Base-by-base conservation (phyloP, 2,797 vertebrate genomes). In the Mycteria americana region DNA sequence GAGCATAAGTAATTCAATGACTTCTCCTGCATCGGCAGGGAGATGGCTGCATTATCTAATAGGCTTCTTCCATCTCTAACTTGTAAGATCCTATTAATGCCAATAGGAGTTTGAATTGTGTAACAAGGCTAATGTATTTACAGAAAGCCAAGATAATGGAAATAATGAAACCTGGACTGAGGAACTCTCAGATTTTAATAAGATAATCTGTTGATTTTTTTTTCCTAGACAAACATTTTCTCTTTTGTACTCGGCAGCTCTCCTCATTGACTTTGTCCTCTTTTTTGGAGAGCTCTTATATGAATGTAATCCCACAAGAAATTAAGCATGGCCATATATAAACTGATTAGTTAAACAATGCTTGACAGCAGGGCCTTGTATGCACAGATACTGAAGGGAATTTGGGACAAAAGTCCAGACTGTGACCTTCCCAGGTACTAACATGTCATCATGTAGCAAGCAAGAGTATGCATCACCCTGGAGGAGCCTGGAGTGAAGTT, bases 231-330 rank as follows among this genome's bases (percentile, higher is more conserved):
- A 67, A 85, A 68, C 18, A n/a, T 82, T 95, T 90, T 69, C 19
- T 78, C 53, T 79, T 82, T 54, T 89, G 7, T 90, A 60, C 51
- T 90, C 39, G 77, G 19, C 50, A 69, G 5, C 10, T 91, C 53
- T 88, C 68, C 75, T 92, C 68, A 45, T 54, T 92, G 86, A 95
- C 88, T 92, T 97, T 93, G 68, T 83, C 13, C 1, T 77, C 10
- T 22, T 35, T 53, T 65, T 83, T 53, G 0, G 45, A 82, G 33
- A 87, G 22, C 33, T 80, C 57, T 75, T 89, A 30, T 24, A 70
- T 68, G 68, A 93, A 62, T 48, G 35, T 13, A 89, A 68, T 93
- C 92, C 94, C 94, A 77, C 24, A 93, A 95, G 94, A 95, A 93
- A 96, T 97, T 95, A 96, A 88, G 15, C 41, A 59, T 37, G 65